Evolutionary conservation across 2,797 vertebrate genomes (phyloP).

Genomic region (Phyllotis vaccarum): DNA sequence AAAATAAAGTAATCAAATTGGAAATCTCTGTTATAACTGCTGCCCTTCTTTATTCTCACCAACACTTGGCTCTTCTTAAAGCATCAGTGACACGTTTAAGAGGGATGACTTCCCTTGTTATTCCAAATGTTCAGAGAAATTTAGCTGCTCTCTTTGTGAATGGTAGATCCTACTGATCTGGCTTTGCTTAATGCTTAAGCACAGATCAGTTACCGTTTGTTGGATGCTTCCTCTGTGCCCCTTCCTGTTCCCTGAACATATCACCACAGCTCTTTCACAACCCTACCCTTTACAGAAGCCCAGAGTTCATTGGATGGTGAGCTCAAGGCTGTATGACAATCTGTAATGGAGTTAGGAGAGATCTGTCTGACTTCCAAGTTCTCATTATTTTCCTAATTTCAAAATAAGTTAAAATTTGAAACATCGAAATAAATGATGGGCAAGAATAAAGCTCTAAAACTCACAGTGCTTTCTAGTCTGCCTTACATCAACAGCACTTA

Average conservation of each 20-base stretch:
- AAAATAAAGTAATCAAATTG: background rate
- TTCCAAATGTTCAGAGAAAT: background rate
- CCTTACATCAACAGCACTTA: background rate
- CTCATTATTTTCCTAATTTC: background rate
- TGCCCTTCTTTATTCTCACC: background rate
- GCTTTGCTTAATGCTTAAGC: background rate
- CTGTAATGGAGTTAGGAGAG: background rate
- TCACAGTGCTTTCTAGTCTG: background rate
- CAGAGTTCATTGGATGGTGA: too few relatives aligned
- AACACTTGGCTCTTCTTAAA: background rate
- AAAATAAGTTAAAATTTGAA: background rate
- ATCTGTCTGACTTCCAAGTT: background rate
- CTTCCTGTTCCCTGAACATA: background rate
- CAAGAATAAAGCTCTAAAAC: background rate
- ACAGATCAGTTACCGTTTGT: background rate
- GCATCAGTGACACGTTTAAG: background rate
- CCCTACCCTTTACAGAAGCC: background rate
- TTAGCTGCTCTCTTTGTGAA: background rate
- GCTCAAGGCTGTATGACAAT: background rate
- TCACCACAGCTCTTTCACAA: background rate
- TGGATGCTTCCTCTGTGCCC: fast-evolving
- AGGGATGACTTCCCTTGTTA: background rate
- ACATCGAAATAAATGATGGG: background rate
- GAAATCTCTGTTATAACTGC: background rate
- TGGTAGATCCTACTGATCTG: background rate